Evolutionary conservation across 2,113 vertebrate species (phyloP).

Genomic region (Cavia aperea): DNA sequence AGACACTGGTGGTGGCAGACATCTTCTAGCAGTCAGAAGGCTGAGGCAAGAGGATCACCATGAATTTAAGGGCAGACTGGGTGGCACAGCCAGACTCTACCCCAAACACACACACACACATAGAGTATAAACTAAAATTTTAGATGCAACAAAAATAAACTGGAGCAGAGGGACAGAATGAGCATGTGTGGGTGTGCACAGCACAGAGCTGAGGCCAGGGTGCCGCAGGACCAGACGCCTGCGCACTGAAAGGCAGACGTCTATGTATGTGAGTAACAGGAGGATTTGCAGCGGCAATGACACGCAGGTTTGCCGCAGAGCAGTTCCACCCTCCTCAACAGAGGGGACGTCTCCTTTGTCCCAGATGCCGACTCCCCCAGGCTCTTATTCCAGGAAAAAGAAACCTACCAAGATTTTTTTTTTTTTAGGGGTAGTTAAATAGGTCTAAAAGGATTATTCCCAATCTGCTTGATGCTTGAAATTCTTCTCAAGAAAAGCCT

Average conservation of each 20-base stretch:
- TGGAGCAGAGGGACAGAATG: background rate
- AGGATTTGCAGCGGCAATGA: background rate
- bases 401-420: background rate
- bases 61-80: background rate
- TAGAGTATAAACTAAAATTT: background rate
- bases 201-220: background rate
- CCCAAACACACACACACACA: background rate
- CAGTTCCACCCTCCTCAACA: background rate
- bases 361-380: background rate
- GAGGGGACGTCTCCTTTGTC: background rate
- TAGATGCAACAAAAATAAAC: background rate
- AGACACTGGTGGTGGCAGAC: background rate
- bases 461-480: constrained; percentile 32
- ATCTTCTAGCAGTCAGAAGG: background rate
- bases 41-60: background rate
- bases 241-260: background rate
- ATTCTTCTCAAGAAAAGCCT: constrained; percentile 46
- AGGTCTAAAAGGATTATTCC: constrained; percentile 30
- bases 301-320: background rate
- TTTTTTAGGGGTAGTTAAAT: background rate
- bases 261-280: background rate
- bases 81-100: background rate
- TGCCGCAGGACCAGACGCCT: background rate
- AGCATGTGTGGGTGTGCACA: rapidly evolving
- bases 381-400: background rate